phyloP scores from a whole-genome alignment of 2,888 invertebrate genomes.

The Eudemis profundana region DNA sequence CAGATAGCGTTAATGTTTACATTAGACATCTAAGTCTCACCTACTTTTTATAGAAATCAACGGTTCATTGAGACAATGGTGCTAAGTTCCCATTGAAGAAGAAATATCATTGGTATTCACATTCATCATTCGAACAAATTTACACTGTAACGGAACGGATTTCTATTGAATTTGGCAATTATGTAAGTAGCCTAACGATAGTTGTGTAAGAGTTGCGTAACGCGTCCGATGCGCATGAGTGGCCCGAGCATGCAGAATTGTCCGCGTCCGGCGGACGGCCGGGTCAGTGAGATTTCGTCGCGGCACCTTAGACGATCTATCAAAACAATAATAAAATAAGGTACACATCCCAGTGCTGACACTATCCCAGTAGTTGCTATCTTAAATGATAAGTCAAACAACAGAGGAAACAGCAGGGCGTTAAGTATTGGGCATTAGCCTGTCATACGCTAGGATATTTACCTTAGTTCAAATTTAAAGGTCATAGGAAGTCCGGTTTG shows the following conservation, averaged over 20 bases:
- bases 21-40: conserved; percentile 24
- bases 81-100: conserved; percentile 27
- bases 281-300: conserved; percentile 63
- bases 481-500: too few relatives aligned
- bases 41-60: conserved; percentile 33
- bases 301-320: conserved; percentile 47
- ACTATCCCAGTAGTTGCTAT: too few relatives aligned
- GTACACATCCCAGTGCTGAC: too few relatives aligned
- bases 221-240: conserved; percentile 55
- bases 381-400: too few relatives aligned
- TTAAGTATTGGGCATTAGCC: too few relatives aligned
- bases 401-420: too few relatives aligned
- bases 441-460: too few relatives aligned
- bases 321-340: background rate
- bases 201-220: conserved; percentile 72
- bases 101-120: conserved; percentile 36
- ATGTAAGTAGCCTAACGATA: conserved; percentile 57
- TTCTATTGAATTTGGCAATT: conserved; percentile 51
- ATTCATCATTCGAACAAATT: conserved; percentile 39
- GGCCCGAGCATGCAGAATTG: conserved; percentile 64
- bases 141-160: conserved; percentile 36
- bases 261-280: conserved; percentile 55
- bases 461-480: too few relatives aligned
- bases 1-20: conserved; percentile 31
- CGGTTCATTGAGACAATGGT: conserved; percentile 24